A percentile compares a stretch with the other conserved stretches of the same genome.
Conservation (phyloP, 1,140 invertebrate genomes). For the Aradophagus sp. region DNA sequence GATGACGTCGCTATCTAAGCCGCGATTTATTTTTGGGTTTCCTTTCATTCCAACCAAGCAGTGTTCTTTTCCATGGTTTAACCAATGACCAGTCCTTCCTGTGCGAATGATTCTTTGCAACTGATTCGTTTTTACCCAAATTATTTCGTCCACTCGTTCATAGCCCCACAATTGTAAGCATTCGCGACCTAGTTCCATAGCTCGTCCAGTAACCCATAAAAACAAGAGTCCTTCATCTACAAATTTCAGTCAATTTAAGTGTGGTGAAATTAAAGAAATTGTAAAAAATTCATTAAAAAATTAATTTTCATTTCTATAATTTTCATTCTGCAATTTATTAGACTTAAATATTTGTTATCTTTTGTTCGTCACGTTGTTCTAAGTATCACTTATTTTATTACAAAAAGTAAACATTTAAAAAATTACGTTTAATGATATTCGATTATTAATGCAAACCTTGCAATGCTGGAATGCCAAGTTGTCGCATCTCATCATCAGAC, state of each 20-base stretch:
- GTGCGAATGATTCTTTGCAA: constrained; percentile 97
- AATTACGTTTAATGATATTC: too few relatives aligned
- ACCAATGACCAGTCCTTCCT: constrained; percentile 97
- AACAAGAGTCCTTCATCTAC: constrained; percentile 95
- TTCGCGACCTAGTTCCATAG: constrained; percentile 97
- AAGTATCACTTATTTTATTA: too few relatives aligned
- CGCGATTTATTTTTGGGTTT: constrained; percentile 92
- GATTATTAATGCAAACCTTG: constrained; percentile 78
- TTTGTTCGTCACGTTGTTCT: too few relatives aligned
- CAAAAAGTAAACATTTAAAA: too few relatives aligned
- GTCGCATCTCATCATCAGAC: constrained; percentile 99
- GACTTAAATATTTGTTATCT: too few relatives aligned
- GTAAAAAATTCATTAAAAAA: too few relatives aligned
- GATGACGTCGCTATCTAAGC: constrained; percentile 97
- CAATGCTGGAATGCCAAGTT: constrained; percentile 86
- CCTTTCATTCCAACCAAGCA: constrained; percentile 98
- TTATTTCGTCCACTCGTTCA: constrained; percentile 96
- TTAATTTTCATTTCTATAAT: too few relatives aligned
- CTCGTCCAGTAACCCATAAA: constrained; percentile 97
- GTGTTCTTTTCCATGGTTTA: constrained; percentile 99
- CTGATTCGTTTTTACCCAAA: constrained; percentile 99
- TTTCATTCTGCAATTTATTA: too few relatives aligned
- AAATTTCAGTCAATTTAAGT: neutral
- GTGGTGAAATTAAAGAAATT: too few relatives aligned
- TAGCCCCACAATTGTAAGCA: constrained; percentile 96